Evolutionary conservation across 2,797 vertebrate genomes (phyloP), one percentile per base, ranked within the genome.

Genomic region (Anniella stebbinsi): DNA sequence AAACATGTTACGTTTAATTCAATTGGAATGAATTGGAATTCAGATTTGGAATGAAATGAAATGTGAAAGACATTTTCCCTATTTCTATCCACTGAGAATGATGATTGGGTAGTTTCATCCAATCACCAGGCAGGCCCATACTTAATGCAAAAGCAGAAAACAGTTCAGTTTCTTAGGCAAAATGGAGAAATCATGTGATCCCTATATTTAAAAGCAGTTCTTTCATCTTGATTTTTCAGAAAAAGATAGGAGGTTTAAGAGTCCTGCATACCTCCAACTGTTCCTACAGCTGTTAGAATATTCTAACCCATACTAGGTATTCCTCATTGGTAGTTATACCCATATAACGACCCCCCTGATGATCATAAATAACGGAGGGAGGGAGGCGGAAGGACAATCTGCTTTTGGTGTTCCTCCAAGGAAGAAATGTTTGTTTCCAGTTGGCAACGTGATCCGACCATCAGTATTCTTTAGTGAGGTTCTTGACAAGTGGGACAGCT

Each of bases 391-490:
- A 66, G 57, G 15, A 76, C 48, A 81, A 1, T n/a, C 48, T 36
- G 25, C 57, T 25, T 80, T 41, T 41, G 87, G 41, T 88, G 45
- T 38, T 80, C n/a, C 38, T 88, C 66, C 87, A 88, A 57, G 33
- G 66, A 36, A 54, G 33, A 70, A 77, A 30, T 28, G 23, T 33
- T 81, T 88, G 77, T 11, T 80, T 80, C 48, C 77, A 88, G 28
- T 15, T 81, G 86, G 86, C 86, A 66, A n/a, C 13, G 28, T 1
- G 77, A 38, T 28, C 48, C 51, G 45, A 81, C n/a, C 54, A 63
- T 38, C 38, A 69, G 70, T 38, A 70, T 38, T 70, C 76, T 88
- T 88, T 54, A 11, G 25, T 30, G 23, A 72, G 57, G 54, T 41
- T 54, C 33, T 80, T 69, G 63, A 69, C 51, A 25, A 66, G 18